Evolutionary conservation across 2,888 invertebrate genomes (phyloP).

Genomic region (Eutolmus rufibarbis): DNA sequence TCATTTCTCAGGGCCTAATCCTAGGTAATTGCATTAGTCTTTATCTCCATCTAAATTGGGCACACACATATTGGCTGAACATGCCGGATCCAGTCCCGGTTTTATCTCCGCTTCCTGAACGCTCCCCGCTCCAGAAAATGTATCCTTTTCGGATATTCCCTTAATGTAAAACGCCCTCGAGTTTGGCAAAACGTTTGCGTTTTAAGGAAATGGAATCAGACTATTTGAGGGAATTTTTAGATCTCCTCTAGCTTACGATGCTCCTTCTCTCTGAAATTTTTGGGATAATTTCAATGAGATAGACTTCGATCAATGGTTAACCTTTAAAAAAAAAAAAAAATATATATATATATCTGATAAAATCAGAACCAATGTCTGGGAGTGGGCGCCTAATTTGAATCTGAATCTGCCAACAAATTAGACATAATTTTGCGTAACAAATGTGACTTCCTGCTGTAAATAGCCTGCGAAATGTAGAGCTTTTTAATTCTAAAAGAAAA

Average conservation of each 20-base stretch:
- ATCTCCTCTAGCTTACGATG: neutral
- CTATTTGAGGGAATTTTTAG: neutral
- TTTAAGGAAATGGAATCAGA: conserved; percentile 28
- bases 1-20: neutral
- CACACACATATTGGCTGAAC: neutral
- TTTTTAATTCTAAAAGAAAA: neutral
- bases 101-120: conserved; percentile 3
- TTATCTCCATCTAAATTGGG: conserved; percentile 19
- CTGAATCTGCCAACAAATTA: neutral
- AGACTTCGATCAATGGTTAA: neutral
- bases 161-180: conserved; percentile 24
- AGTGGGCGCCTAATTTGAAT: neutral
- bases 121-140: neutral
- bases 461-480: neutral
- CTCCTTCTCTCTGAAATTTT: neutral
- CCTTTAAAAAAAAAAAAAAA: neutral
- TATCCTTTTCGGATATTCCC: conserved; percentile 20
- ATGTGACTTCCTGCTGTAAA: neutral
- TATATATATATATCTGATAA: neutral
- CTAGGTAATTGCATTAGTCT: conserved; percentile 18
- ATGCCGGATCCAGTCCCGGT: neutral
- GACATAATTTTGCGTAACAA: neutral
- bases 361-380: neutral
- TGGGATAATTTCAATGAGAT: neutral
- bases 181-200: conserved; percentile 5